phyloP scores from a whole-genome alignment of 1,140 invertebrate species.

The Drosophila sp. region DNA sequence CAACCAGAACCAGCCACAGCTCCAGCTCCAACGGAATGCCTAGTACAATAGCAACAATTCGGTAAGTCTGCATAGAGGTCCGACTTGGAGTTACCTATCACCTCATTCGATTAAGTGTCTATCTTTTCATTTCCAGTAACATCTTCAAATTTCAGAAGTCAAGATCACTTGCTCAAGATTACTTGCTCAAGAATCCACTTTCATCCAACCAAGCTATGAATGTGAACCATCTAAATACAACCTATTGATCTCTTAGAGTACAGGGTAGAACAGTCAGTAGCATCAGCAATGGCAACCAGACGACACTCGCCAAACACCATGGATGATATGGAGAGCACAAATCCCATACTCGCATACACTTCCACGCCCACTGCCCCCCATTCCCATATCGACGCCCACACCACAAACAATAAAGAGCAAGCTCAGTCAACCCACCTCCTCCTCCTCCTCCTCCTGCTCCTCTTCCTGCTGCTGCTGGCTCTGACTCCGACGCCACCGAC shows the following conservation, averaged over 20 bases:
- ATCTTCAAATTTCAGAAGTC: too few relatives aligned
- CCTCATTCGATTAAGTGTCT: too few relatives aligned
- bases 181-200: too few relatives aligned
- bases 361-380: slow-evolving; percentile 19
- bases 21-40: slow-evolving; percentile 58
- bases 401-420: slow-evolving; percentile 59
- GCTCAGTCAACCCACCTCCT: slow-evolving; percentile 34
- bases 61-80: background rate
- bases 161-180: too few relatives aligned
- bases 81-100: background rate
- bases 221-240: slow-evolving; percentile 14
- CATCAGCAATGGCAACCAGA: slow-evolving; percentile 62
- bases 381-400: slow-evolving; percentile 38
- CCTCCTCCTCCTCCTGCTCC: background rate
- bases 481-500: slow-evolving; percentile 5
- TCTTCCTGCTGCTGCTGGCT: background rate
- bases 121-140: too few relatives aligned
- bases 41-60: slow-evolving; percentile 50
- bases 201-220: background rate
- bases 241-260: background rate
- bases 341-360: slow-evolving; percentile 45
- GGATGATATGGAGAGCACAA: slow-evolving; percentile 59
- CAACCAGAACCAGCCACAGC: slow-evolving; percentile 55
- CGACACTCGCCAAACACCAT: slow-evolving; percentile 76
- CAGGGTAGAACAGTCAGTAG: slow-evolving; percentile 29